Base-by-base conservation (phyloP, 2,113 vertebrate species). In the Cepphus grylle region DNA sequence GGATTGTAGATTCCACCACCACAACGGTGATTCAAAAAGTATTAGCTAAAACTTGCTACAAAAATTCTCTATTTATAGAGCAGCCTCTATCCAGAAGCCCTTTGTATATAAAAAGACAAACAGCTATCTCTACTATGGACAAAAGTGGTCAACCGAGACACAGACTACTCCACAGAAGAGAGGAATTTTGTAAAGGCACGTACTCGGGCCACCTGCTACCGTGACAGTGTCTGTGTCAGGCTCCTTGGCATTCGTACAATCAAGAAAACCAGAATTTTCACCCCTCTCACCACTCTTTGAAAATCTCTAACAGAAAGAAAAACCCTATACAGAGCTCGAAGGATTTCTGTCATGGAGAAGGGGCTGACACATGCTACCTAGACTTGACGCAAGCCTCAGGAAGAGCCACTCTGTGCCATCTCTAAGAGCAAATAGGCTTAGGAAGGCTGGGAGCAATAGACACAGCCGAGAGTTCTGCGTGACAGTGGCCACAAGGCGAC, bases 401-500 rank as follows among this genome's bases (percentile, higher is more conserved):
- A 73, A 88, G 20, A 67, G 19, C 29, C 29, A 47, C 22, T 26
- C 43, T n/a, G 23, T 63, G 36, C 38, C 32, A 67, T 19, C 50
- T 87, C 61, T 63, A 56, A 12, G n/a, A 47, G 29, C 25, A 59
- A 74, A 69, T 3, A 71, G 32, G 34, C 0, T 1, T 20, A 74
- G 47, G 29, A 91, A 17, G 27, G 42, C 61, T 84, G 59, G 65
- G 40, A 88, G n/a, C 40, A 71, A 55, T 0, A 1, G 62, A 20
- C 45, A 47, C 32, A 78, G 81, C 14, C 43, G 42, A 21, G 62
- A 72, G 55, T 6, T 91, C 42, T 69, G 63, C 2, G 4, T 55
- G 71, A 65, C 78, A 94, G 62, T 0, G 32, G 49, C 84, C 87
- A 96, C 90, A 85, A 96, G 88, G 94, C 62, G 25, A 95, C 73